These are phyloP conservation scores for Palloptera scutellata DNA, from an alignment of 2,888 invertebrate species.

Conservation along the genomic window DNA sequence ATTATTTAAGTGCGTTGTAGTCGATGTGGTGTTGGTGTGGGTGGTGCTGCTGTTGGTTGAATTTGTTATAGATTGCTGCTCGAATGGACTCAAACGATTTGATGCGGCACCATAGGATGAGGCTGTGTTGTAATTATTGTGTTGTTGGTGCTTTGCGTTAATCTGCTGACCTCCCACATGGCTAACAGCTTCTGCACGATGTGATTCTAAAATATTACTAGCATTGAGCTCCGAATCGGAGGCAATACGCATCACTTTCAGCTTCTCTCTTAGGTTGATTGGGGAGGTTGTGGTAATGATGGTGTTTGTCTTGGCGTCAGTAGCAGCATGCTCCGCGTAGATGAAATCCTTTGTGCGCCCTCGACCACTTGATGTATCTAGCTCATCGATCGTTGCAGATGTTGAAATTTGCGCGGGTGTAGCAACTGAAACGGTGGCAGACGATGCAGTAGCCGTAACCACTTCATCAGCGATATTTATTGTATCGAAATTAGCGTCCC, in stretches of 20 bases:
- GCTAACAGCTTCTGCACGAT: conserved; percentile 44
- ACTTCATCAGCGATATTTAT: conserved; percentile 33
- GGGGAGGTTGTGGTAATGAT: conserved; percentile 14
- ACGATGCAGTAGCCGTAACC: conserved; percentile 35
- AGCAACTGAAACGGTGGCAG: conserved; percentile 30
- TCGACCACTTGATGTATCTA: conserved; percentile 26
- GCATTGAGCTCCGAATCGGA: conserved; percentile 59
- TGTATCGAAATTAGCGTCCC: conserved; percentile 40
- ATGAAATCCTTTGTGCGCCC: conserved; percentile 21
- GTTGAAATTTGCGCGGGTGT: conserved; percentile 16
- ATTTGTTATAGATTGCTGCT: conserved; percentile 46
- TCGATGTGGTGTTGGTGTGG: conserved; percentile 22
- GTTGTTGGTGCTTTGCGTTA: conserved; percentile 14
- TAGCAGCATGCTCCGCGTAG: conserved; percentile 13
- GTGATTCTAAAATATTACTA: conserved; percentile 45
- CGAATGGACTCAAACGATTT: conserved; percentile 57
- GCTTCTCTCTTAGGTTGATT: conserved; percentile 46
- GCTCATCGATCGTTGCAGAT: conserved; percentile 28
- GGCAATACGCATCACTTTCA: conserved; percentile 54
- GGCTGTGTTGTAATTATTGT: conserved; percentile 27
- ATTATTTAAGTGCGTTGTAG: conserved; percentile 55
- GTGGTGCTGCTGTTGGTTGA: conserved; percentile 1
- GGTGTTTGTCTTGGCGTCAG: conserved; percentile 27
- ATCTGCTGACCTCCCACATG: conserved; percentile 40
- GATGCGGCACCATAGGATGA: conserved; percentile 53